phyloP scores from a whole-genome alignment of 2,888 invertebrate genomes.

The Tenthredo livida region DNA sequence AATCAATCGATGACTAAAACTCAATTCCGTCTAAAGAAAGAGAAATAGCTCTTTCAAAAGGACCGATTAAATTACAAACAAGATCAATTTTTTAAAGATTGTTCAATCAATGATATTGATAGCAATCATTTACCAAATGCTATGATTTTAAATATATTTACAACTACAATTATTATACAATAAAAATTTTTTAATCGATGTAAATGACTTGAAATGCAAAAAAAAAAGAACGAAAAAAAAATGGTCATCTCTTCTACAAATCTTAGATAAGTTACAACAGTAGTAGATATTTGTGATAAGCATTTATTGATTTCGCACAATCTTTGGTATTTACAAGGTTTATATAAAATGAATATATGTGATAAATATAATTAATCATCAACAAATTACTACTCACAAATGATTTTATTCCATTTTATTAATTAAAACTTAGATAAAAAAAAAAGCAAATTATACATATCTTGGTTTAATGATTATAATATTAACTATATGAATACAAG shows the following conservation, averaged over 20 bases:
- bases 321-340: conserved; percentile 52
- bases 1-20: not conserved
- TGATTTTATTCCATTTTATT: conserved; percentile 30
- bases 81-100: conserved; percentile 22
- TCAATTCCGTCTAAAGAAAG: not conserved
- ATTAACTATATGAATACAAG: not conserved
- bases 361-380: conserved; percentile 47
- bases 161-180: conserved; percentile 10
- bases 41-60: not conserved
- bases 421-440: conserved; percentile 3
- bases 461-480: conserved; percentile 3
- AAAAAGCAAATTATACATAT: conserved; percentile 18
- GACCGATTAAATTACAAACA: conserved; percentile 11
- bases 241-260: conserved; percentile 18
- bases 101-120: conserved; percentile 6
- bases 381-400: conserved; percentile 41
- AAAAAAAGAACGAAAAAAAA: too few species aligned
- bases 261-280: conserved; percentile 26
- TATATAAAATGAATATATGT: conserved; percentile 46
- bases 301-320: conserved; percentile 51
- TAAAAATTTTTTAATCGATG: not conserved
- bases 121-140: conserved; percentile 39
- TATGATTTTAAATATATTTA: conserved; percentile 38
- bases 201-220: not conserved
- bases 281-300: conserved; percentile 51